Evolutionary conservation across 1,140 invertebrate species (phyloP).

Genomic region (silkworm (Bombyx mori)): DNA sequence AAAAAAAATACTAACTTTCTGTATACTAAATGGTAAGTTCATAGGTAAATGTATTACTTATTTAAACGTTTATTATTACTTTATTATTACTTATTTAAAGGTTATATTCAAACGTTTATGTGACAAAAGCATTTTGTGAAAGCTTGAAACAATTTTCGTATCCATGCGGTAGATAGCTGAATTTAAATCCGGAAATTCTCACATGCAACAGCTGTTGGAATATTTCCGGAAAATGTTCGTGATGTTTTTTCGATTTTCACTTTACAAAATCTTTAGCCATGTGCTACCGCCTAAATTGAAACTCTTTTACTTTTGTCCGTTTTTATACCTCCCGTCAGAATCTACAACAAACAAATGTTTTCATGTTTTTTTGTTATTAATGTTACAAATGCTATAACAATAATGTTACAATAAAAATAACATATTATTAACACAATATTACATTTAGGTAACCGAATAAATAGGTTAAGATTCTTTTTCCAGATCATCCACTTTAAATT

Average conservation of each 20-base stretch:
- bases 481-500: not conserved
- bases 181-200: slow-evolving; percentile 25
- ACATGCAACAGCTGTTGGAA: slow-evolving; percentile 35
- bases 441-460: too few species aligned
- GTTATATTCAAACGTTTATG: not conserved
- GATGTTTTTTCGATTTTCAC: not conserved
- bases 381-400: too few species aligned
- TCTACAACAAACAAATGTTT: too few species aligned
- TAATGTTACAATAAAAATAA: too few species aligned
- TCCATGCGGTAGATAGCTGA: slow-evolving; percentile 8
- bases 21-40: not conserved
- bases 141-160: not conserved
- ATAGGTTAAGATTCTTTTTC: not conserved
- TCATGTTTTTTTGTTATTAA: too few species aligned
- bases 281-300: too few species aligned
- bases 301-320: too few species aligned
- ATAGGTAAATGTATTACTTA: not conserved
- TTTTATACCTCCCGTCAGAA: too few species aligned
- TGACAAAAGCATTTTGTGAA: not conserved
- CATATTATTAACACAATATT: too few species aligned
- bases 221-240: slow-evolving; percentile 27
- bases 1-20: not conserved
- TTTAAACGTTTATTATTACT: not conserved
- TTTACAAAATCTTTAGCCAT: not conserved
- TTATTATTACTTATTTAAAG: not conserved